Percentiles rank a stretch among this genome's conserved stretches.
Evolutionary conservation across 2,113 vertebrate species (phyloP).

Genomic region (Calcarius ornatus): DNA sequence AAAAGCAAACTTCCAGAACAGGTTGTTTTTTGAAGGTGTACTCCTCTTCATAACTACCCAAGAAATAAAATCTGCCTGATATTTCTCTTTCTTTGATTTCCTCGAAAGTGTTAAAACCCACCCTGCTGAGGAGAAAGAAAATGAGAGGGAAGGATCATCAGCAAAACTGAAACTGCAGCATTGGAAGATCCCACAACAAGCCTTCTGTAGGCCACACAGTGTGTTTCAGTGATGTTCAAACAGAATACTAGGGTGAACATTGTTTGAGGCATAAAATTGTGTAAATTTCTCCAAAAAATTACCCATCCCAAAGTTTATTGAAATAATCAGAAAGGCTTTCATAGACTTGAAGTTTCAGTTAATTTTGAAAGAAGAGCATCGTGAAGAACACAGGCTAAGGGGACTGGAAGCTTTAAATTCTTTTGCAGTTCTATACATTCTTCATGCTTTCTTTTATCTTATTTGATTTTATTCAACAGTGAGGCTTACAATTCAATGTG

Average conservation of each 20-base stretch:
- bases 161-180: neutral
- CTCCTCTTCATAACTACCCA: neutral
- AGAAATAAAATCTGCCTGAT: neutral
- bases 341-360: neutral
- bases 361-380: neutral
- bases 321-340: neutral
- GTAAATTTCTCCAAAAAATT: neutral
- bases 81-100: neutral
- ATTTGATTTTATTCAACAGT: neutral
- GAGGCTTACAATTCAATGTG: neutral
- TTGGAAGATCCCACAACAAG: neutral
- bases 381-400: neutral
- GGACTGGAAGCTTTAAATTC: neutral
- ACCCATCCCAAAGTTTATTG: neutral
- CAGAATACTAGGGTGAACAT: neutral
- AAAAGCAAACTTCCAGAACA: neutral
- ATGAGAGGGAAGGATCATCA: neutral
- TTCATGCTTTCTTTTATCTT: neutral
- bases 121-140: neutral
- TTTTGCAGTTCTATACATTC: neutral
- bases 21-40: neutral
- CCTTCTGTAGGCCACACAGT: neutral
- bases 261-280: neutral
- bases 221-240: neutral
- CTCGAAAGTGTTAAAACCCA: neutral